Percentiles rank a stretch among this genome's conserved stretches.
phyloP scores from a whole-genome alignment of 2,888 invertebrate genomes.

The Rhodophaea formosa region DNA sequence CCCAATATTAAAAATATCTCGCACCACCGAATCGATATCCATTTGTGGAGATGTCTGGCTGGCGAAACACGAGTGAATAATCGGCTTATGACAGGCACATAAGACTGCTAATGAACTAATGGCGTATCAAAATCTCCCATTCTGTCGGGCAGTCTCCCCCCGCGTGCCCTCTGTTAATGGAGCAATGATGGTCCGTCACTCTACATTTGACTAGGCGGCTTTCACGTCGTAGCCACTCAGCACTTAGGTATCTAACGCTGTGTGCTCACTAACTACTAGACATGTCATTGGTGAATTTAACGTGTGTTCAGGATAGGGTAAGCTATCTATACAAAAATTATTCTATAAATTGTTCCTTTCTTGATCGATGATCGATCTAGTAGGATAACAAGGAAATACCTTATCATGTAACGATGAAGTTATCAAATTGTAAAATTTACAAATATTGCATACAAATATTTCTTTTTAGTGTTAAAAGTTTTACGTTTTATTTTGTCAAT shows the following conservation, averaged over 20 bases:
- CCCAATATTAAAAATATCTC: conserved; percentile 22
- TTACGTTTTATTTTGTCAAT: too few relatives aligned
- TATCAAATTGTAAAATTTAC: too few relatives aligned
- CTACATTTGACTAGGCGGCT: conserved; percentile 77
- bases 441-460: too few relatives aligned
- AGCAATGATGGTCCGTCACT: conserved; percentile 77
- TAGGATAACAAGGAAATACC: too few relatives aligned
- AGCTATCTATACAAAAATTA: too few relatives aligned
- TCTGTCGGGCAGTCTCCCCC: conserved; percentile 31
- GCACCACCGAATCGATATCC: conserved; percentile 29
- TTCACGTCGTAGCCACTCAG: conserved; percentile 65
- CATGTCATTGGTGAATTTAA: conserved; percentile 22
- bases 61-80: conserved; percentile 37
- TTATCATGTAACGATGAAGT: too few relatives aligned
- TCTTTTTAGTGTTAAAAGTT: too few relatives aligned
- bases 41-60: conserved; percentile 29
- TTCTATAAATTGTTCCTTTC: too few relatives aligned
- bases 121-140: conserved; percentile 69
- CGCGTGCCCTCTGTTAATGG: conserved; percentile 61
- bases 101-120: conserved; percentile 75
- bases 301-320: neutral
- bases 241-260: conserved; percentile 57
- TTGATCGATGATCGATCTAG: too few relatives aligned
- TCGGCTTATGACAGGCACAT: conserved; percentile 53
- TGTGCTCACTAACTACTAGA: conserved; percentile 43